A percentile compares a stretch with the other conserved stretches of the same genome.
Evolutionary conservation across 2,113 vertebrate species (phyloP).

Genomic region (Lontra canadensis): DNA sequence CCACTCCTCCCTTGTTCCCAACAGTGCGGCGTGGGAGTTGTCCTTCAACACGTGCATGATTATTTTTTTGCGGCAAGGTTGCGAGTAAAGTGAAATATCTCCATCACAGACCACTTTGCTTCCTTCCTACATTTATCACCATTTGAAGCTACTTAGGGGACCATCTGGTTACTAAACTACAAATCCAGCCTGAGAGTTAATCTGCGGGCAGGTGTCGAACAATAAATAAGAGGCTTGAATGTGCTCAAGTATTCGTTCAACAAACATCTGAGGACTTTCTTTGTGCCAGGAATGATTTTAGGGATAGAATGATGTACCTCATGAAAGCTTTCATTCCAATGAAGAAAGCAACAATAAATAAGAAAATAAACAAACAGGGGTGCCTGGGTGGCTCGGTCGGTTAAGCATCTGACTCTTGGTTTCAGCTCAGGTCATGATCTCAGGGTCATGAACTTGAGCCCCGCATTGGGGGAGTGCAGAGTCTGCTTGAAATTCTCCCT

Average conservation of each 20-base stretch:
- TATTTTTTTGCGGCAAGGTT: background rate
- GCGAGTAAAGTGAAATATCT: background rate
- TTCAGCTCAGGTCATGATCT: background rate
- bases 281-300: background rate
- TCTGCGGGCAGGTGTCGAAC: background rate
- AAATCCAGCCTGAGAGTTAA: background rate
- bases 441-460: background rate
- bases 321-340: background rate
- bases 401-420: background rate
- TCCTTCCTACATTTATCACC: background rate
- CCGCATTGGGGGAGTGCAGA: background rate
- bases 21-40: accelerated
- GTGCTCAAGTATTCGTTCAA: background rate
- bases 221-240: background rate
- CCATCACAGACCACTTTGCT: background rate
- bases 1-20: background rate
- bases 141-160: background rate
- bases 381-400: background rate
- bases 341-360: background rate
- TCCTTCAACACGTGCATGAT: accelerated
- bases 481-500: background rate
- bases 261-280: background rate
- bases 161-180: background rate
- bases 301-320: background rate
- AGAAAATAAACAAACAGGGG: background rate